Evolutionary conservation across 2,888 invertebrate species (phyloP).

Genomic region (Prosopocoilus inquinatus): DNA sequence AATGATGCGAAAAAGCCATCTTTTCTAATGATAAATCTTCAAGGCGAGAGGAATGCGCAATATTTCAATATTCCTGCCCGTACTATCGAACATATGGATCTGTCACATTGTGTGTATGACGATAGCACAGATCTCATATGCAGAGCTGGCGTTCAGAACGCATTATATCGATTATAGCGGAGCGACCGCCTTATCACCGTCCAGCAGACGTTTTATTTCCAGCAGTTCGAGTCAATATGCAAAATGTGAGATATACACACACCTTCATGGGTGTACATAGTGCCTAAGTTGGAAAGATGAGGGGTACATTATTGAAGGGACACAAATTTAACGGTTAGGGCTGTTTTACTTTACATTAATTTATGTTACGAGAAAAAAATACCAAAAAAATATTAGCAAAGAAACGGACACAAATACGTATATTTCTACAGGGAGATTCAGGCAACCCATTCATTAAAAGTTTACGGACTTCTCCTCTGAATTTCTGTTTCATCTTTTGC

Average conservation of each 20-base stretch:
- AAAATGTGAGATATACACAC: constrained; percentile 31
- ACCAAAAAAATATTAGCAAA: too few relatives aligned
- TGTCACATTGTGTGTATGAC: constrained; percentile 24
- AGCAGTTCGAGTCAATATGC: constrained; percentile 38
- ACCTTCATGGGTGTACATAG: too few relatives aligned
- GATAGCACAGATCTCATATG: constrained; percentile 32
- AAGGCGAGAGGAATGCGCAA: neutral
- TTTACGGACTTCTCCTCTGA: too few relatives aligned
- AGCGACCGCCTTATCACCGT: constrained; percentile 43
- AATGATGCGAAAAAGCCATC: neutral
- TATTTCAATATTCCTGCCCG: neutral
- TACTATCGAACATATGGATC: constrained; percentile 24
- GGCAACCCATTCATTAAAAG: too few relatives aligned
- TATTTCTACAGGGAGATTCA: too few relatives aligned
- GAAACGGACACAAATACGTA: too few relatives aligned
- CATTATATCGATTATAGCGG: constrained; percentile 38
- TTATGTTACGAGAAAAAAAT: too few relatives aligned
- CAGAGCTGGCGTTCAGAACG: constrained; percentile 31
- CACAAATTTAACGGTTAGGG: too few relatives aligned
- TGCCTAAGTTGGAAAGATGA: too few relatives aligned
- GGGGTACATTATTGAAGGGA: too few relatives aligned
- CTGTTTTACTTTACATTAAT: too few relatives aligned
- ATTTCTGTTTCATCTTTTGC: too few relatives aligned
- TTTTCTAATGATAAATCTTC: neutral
- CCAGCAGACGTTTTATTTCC: constrained; percentile 42